A percentile compares a stretch with the other conserved stretches of the same genome.
Conservation (phyloP, 2,888 invertebrate species). For the Microctonus hyperodae region DNA sequence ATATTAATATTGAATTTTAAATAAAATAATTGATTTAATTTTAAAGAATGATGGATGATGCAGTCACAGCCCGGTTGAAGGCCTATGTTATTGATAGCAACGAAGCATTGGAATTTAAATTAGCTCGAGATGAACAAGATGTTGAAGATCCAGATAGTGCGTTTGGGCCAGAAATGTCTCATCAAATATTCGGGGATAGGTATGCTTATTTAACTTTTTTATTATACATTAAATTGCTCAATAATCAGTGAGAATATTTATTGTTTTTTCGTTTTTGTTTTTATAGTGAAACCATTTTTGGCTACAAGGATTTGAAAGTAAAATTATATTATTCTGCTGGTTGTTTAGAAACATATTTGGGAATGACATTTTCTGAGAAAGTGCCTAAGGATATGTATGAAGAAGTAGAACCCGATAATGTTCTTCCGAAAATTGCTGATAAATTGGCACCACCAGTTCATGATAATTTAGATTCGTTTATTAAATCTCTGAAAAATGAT, state of each 20-base stretch:
- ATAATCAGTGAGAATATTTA: not conserved
- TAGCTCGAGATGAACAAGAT: slow-evolving; percentile 71
- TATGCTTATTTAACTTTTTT: slow-evolving; percentile 46
- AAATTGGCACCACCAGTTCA: slow-evolving; percentile 76
- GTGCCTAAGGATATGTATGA: slow-evolving; percentile 69
- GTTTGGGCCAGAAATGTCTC: slow-evolving; percentile 87
- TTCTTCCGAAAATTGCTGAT: slow-evolving; percentile 73
- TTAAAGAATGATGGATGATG: slow-evolving; percentile 55
- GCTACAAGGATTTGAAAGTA: slow-evolving; percentile 84
- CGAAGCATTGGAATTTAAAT: slow-evolving; percentile 64
- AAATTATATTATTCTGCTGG: slow-evolving; percentile 83
- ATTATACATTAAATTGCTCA: not conserved
- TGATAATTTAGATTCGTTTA: slow-evolving; percentile 77
- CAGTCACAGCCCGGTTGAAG: slow-evolving; percentile 52
- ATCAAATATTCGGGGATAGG: slow-evolving; percentile 91
- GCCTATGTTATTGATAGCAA: slow-evolving; percentile 63
- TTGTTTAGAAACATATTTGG: slow-evolving; percentile 81
- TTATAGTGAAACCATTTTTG: slow-evolving; percentile 87
- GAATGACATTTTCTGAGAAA: slow-evolving; percentile 76
- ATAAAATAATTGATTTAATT: not conserved
- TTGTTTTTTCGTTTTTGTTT: slow-evolving; percentile 17
- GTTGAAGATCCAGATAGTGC: slow-evolving; percentile 70
- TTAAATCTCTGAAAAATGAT: slow-evolving; percentile 74
- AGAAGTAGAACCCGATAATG: slow-evolving; percentile 77
- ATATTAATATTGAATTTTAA: not conserved